Percentiles rank a stretch among this genome's conserved stretches.
Conservation (phyloP, 2,888 invertebrate genomes). For the Drosophila prolongata region DNA sequence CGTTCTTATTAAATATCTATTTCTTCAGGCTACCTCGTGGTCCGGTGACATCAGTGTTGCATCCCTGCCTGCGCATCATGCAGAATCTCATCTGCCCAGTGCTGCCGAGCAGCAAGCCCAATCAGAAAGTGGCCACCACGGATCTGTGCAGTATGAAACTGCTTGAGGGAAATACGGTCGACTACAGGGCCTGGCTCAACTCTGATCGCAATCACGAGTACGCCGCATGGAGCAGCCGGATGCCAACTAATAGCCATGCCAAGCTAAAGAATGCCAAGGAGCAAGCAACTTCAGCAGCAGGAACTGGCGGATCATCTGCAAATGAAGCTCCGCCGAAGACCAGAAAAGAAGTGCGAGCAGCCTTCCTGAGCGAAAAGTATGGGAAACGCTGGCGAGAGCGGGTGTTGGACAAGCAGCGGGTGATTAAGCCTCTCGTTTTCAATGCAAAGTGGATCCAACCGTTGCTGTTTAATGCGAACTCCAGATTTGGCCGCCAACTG, state of each 20-base stretch:
- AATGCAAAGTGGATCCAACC: conserved; percentile 92
- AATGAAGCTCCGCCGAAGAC: conserved; percentile 29
- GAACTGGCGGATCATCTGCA: conserved; percentile 27
- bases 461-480: conserved; percentile 96
- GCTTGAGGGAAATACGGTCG: conserved; percentile 88
- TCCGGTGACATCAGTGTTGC: conserved; percentile 94
- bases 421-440: conserved; percentile 85
- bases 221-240: conserved; percentile 89
- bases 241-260: conserved; percentile 85
- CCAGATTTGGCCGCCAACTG: conserved; percentile 93
- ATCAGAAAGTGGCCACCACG: conserved; percentile 83
- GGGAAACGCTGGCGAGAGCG: conserved; percentile 88
- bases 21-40: conserved; percentile 87
- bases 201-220: conserved; percentile 89
- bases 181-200: conserved; percentile 90
- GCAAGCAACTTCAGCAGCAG: conserved; percentile 55
- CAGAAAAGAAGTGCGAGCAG: conserved; percentile 78
- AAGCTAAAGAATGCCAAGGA: conserved; percentile 43
- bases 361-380: conserved; percentile 91
- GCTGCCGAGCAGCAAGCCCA: conserved; percentile 82
- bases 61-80: conserved; percentile 96
- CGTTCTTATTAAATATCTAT: too few relatives aligned
- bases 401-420: conserved; percentile 79
- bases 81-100: conserved; percentile 91
- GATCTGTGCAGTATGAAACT: conserved; percentile 86